Evolutionary conservation across 2,888 invertebrate species (phyloP).

Genomic region (Heliconius ethilla): DNA sequence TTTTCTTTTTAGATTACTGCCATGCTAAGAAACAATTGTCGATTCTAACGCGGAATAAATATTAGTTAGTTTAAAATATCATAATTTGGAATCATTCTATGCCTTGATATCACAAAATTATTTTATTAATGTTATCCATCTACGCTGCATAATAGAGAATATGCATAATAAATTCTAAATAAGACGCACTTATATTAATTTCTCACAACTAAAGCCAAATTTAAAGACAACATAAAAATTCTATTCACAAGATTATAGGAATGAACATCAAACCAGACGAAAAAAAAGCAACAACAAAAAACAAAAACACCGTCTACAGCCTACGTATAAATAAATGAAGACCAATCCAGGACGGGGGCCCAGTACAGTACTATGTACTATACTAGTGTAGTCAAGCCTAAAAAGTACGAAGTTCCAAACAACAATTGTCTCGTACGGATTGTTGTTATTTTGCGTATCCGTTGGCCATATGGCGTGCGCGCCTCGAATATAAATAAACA

Average conservation of each 20-base stretch:
- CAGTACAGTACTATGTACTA: slow-evolving; percentile 11
- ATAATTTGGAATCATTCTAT: too few relatives aligned
- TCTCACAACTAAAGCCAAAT: neutral
- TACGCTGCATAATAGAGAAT: too few relatives aligned
- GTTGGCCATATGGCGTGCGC: slow-evolving; percentile 74
- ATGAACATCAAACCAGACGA: slow-evolving; percentile 19
- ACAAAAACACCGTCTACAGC: slow-evolving; percentile 18
- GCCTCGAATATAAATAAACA: slow-evolving; percentile 64
- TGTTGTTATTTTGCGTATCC: slow-evolving; percentile 77
- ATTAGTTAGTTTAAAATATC: too few relatives aligned
- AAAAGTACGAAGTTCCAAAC: slow-evolving; percentile 58
- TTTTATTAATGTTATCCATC: too few relatives aligned
- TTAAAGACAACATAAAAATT: neutral
- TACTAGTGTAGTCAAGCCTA: slow-evolving; percentile 40
- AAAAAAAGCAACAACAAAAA: neutral
- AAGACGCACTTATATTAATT: too few relatives aligned
- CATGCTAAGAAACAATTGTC: too few relatives aligned
- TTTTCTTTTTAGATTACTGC: too few relatives aligned
- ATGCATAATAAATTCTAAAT: too few relatives aligned
- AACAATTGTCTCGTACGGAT: slow-evolving; percentile 70
- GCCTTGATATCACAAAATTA: too few relatives aligned
- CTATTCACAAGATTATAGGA: slow-evolving; percentile 8
- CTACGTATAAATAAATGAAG: slow-evolving; percentile 51
- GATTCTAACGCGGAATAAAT: too few relatives aligned
- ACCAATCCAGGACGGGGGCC: slow-evolving; percentile 40